These are phyloP conservation scores for Gymnocypris eckloni DNA, from an alignment of 2,797 vertebrate genomes.

Conservation along the genomic window DNA sequence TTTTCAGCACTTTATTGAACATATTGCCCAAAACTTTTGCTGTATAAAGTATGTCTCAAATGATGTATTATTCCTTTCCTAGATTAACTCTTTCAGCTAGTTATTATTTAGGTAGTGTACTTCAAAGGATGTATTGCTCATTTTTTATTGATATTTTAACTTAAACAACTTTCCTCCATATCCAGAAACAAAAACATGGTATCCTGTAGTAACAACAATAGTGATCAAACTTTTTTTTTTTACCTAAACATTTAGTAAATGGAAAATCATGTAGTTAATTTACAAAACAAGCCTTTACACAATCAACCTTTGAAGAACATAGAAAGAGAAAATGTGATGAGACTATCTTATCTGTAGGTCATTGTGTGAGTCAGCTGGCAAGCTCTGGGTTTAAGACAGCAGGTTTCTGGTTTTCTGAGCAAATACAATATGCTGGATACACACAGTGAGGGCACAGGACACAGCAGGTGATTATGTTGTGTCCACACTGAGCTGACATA, in stretches of 20 bases:
- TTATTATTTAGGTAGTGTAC: background rate
- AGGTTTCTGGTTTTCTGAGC: constrained; percentile 65
- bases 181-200: background rate
- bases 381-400: constrained; percentile 56
- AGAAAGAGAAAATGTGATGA: background rate
- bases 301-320: constrained; percentile 1
- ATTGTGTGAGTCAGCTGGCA: constrained; percentile 19
- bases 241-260: background rate
- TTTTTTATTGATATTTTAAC: constrained; percentile 13
- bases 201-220: background rate
- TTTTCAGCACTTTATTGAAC: constrained; percentile 70
- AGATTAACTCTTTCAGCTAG: constrained; percentile 15
- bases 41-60: constrained; percentile 47
- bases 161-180: background rate
- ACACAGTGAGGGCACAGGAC: constrained; percentile 28
- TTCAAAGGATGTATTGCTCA: constrained; percentile 16
- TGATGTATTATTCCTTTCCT: constrained; percentile 44
- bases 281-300: background rate
- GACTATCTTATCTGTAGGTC: background rate
- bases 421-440: constrained; percentile 65
- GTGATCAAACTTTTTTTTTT: background rate
- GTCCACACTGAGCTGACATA: constrained; percentile 4
- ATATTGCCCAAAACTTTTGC: constrained; percentile 63
- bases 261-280: background rate
- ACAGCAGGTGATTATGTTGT: constrained; percentile 15